These are phyloP conservation scores for Microctonus brassicae DNA, from an alignment of 2,888 invertebrate genomes.

Conservation along the genomic window DNA sequence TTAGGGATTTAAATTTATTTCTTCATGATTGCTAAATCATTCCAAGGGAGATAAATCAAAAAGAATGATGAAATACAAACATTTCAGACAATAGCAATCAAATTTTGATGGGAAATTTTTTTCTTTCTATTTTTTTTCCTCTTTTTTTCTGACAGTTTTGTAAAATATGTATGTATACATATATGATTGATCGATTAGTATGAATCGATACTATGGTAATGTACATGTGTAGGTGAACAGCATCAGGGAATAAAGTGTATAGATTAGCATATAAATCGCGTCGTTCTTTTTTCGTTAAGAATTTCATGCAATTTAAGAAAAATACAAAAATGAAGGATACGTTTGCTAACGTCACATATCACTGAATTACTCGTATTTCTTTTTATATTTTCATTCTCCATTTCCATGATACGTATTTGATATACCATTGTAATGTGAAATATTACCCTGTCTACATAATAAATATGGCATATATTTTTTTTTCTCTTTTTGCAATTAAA, in stretches of 20 bases:
- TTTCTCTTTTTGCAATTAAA: background rate
- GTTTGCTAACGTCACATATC: background rate
- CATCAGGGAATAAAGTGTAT: constrained; percentile 23
- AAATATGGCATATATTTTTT: no score
- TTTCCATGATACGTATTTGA: background rate
- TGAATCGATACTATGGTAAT: constrained; percentile 54
- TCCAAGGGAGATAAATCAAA: no score
- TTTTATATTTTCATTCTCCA: background rate
- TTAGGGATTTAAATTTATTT: no score
- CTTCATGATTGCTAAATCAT: no score
- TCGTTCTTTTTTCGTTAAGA: constrained; percentile 36
- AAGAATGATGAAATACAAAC: no score
- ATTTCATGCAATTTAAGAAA: constrained; percentile 30
- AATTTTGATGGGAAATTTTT: background rate
- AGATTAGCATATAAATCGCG: constrained; percentile 58
- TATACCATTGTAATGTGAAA: background rate
- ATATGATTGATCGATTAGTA: constrained; percentile 47
- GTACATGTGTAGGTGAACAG: constrained; percentile 11
- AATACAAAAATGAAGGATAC: background rate
- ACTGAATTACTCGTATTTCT: background rate
- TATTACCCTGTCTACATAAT: background rate
- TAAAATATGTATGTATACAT: background rate
- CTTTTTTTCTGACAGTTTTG: background rate
- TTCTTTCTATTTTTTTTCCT: no score
- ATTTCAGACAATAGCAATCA: no score